Conservation (phyloP, 2,797 vertebrate genomes). For the Bradypodion pumilum region DNA sequence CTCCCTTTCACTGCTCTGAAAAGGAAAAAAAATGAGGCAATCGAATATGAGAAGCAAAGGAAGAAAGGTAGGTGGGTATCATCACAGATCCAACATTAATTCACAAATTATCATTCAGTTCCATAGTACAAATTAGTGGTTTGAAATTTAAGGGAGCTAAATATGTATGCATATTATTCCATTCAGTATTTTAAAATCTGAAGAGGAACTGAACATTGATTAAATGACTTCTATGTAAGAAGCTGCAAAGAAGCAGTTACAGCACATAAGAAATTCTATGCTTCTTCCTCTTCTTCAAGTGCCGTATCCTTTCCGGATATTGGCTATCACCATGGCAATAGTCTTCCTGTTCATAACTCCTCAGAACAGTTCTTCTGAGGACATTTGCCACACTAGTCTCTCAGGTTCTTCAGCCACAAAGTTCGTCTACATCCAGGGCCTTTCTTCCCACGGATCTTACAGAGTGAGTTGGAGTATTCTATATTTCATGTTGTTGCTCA, state of each 20-base stretch:
- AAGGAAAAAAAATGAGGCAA: constrained; percentile 50
- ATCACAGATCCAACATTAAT: not conserved
- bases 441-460: too few species aligned
- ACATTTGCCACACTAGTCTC: too few species aligned
- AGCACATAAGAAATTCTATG: not conserved
- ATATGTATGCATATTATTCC: not conserved
- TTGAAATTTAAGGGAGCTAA: not conserved
- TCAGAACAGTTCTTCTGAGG: too few species aligned
- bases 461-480: too few species aligned
- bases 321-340: too few species aligned
- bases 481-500: too few species aligned
- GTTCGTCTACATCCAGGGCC: too few species aligned
- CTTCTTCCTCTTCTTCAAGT: too few species aligned
- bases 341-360: too few species aligned
- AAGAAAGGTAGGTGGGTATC: not conserved
- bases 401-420: too few species aligned
- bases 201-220: not conserved
- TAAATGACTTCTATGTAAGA: not conserved
- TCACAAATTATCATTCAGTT: not conserved
- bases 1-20: constrained; percentile 65
- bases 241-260: not conserved
- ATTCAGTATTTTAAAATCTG: not conserved
- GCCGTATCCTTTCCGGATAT: too few species aligned
- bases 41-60: constrained; percentile 53
- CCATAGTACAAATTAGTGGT: not conserved